Evolutionary conservation across 37 sponge, comb jelly and placozoan species (phyloP), one percentile per base, ranked within the genome.

Genomic region (Geodia barretti): DNA sequence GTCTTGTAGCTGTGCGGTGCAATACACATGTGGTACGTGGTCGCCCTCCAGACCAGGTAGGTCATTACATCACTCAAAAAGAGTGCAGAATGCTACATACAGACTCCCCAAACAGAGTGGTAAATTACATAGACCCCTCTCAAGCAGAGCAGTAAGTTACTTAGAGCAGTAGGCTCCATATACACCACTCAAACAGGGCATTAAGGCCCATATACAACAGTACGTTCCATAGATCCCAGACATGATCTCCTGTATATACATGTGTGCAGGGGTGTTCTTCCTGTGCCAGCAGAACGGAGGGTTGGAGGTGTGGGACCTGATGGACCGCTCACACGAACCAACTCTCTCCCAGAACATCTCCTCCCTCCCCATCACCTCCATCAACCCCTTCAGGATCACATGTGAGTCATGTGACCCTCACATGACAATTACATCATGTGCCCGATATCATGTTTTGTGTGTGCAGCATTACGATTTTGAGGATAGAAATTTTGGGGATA

Each of bases 271-370:
- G 62, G 93, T 98, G 64, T 96, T 98, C 77, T 98, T 89, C 75
- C 88, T 98, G 35, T 85, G 79, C 28, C 87, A 89, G 54, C 71
- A 62, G 40, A 94, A 98, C 84, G 99, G 99, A 38, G 94, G 90
- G 43, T 79, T 98, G 35, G 99, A 98, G 43, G 95, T 98, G 43
- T 98, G 99, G 99, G 99, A 98, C 41, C 76, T 62, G 7, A 2
- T 63, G 35, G n/a, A 41, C 47, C 89, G 97, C 70, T 96, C 99
- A 35, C 99, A 98, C 67, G 97, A 92, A 41, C 95, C 99, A 21
- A 54, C 85, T 26, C 68, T 92, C 75, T 79, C 85, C 71, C 99
- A 98, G 76, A 96, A 98, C 78, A 84, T 98, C 64, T 95, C 94
- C 54, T 83, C 94, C 17, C 65, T 81, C 23, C 40, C 92, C 28